Conservation (phyloP, 2,797 vertebrate genomes). For the Chelmon rostratus region DNA sequence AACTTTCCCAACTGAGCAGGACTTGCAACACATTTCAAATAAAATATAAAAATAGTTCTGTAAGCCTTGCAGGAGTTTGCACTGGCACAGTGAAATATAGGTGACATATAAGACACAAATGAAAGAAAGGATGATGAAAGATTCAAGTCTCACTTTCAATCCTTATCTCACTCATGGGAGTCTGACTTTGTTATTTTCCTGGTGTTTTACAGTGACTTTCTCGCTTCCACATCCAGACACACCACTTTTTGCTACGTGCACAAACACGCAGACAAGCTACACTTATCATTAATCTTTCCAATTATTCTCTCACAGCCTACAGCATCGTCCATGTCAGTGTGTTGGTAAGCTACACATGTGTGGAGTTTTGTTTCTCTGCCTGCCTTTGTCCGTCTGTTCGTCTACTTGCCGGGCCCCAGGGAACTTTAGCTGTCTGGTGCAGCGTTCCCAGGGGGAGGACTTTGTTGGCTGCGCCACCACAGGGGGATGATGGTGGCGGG, state of each 20-base stretch:
- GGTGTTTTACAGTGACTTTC: constrained; percentile 12
- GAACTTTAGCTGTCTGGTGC: constrained; percentile 79
- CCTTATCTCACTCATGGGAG: constrained; percentile 18
- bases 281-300: constrained; percentile 60
- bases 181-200: constrained; percentile 44
- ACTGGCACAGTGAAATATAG: constrained; percentile 27
- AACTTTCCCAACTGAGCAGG: constrained; percentile 32
- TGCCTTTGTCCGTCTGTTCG: constrained; percentile 70
- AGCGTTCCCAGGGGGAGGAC: constrained; percentile 75
- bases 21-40: constrained; percentile 19
- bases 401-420: constrained; percentile 68
- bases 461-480: constrained; percentile 74
- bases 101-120: constrained; percentile 15
- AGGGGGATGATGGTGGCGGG: constrained; percentile 48
- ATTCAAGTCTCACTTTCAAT: constrained; percentile 34
- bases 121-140: constrained; percentile 48
- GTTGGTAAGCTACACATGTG: constrained; percentile 40
- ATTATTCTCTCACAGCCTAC: constrained; percentile 51
- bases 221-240: constrained; percentile 35
- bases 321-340: constrained; percentile 51
- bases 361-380: constrained; percentile 46
- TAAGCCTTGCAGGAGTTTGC: constrained; percentile 34
- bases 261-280: constrained; percentile 6
- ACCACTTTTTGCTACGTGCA: constrained; percentile 1
- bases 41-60: constrained; percentile 15